Conservation (phyloP, 1,140 invertebrate species). For the Zaprionus davidi region DNA sequence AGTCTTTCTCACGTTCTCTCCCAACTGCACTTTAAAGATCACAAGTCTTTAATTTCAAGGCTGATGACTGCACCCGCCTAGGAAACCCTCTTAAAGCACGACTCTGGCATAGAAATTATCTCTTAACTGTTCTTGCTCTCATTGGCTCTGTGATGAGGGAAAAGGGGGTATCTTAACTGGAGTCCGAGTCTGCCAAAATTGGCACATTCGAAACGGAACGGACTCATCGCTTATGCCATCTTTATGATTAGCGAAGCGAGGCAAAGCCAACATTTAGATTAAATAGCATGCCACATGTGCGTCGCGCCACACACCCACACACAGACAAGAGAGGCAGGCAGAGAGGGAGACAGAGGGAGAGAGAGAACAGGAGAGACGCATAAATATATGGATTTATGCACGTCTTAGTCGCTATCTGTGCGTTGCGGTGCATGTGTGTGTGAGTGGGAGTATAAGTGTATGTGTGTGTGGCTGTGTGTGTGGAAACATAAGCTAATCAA, state of each 20-base stretch:
- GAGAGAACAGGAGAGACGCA: slow-evolving; percentile 15
- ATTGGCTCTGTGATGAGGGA: not conserved
- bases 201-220: slow-evolving; percentile 19
- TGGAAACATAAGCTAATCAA: slow-evolving; percentile 78
- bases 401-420: slow-evolving; percentile 52
- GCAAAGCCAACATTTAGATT: slow-evolving; percentile 76
- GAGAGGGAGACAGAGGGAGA: not conserved
- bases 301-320: slow-evolving; percentile 16
- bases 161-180: not conserved
- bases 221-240: slow-evolving; percentile 79
- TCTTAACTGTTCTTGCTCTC: slow-evolving; percentile 1
- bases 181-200: slow-evolving; percentile 23
- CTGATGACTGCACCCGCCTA: no score
- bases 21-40: no score
- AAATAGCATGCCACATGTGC: slow-evolving; percentile 69
- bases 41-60: no score
- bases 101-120: not conserved
- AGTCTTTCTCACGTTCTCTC: not conserved
- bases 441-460: slow-evolving; percentile 34
- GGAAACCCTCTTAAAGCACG: not conserved
- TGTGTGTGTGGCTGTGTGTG: slow-evolving; percentile 48
- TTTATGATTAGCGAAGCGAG: slow-evolving; percentile 73
- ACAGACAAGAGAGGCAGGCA: not conserved
- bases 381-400: slow-evolving; percentile 72
- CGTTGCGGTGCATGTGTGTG: slow-evolving; percentile 11